Evolutionary conservation across 2,888 invertebrate species (phyloP).

Genomic region (Heteromurus nitidus): DNA sequence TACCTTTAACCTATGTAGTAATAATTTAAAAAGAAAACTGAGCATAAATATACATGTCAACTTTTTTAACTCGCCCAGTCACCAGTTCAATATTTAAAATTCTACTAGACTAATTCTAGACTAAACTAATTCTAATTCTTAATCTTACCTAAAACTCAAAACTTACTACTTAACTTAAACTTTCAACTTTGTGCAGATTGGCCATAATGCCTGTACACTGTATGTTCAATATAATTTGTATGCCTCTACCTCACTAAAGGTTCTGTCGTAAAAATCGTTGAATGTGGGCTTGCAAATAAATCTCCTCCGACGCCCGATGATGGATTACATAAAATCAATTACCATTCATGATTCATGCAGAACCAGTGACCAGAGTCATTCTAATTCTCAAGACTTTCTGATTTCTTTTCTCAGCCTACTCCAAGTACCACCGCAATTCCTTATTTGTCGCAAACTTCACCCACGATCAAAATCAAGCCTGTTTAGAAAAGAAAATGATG

Average conservation of each 20-base stretch:
- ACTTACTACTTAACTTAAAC: too few relatives aligned
- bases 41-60: not conserved
- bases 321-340: not conserved
- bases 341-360: not conserved
- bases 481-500: not conserved
- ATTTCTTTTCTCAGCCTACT: not conserved
- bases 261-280: too few relatives aligned
- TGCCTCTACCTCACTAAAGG: too few relatives aligned
- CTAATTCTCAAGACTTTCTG: not conserved
- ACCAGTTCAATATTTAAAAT: not conserved
- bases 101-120: not conserved
- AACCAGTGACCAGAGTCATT: not conserved
- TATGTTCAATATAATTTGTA: too few relatives aligned
- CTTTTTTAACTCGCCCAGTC: not conserved
- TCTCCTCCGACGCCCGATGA: not conserved
- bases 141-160: too few relatives aligned
- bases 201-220: too few relatives aligned
- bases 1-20: too few relatives aligned
- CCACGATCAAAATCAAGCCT: not conserved
- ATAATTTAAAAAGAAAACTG: not conserved
- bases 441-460: slow-evolving; percentile 43
- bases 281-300: not conserved
- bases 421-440: too few relatives aligned
- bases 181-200: too few relatives aligned
- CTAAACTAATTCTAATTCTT: too few relatives aligned